These are phyloP conservation scores for Leptosomus discolor DNA, from an alignment of 2,113 vertebrate genomes.

Conservation along the genomic window DNA sequence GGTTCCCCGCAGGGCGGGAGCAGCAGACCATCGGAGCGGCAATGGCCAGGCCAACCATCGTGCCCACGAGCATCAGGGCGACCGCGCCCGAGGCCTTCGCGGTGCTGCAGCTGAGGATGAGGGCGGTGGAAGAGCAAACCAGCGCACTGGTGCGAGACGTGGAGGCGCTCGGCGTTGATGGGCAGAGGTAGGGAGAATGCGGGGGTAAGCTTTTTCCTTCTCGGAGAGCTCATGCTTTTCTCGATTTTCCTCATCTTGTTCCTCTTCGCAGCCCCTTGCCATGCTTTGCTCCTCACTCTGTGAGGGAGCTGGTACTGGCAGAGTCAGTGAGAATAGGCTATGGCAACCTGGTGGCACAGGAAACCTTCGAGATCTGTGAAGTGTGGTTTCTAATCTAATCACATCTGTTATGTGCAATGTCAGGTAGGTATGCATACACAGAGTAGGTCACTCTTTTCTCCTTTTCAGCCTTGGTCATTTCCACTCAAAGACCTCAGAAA, in stretches of 20 bases:
- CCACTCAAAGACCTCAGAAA: background rate
- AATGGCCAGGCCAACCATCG: slow-evolving; percentile 41
- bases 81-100: slow-evolving; percentile 67
- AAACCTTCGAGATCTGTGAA: background rate
- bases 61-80: slow-evolving; percentile 42
- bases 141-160: slow-evolving; percentile 58
- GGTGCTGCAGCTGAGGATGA: slow-evolving; percentile 69
- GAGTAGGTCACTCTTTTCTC: background rate
- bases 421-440: background rate
- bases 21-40: background rate
- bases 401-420: rapidly evolving
- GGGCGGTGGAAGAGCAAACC: slow-evolving; percentile 72
- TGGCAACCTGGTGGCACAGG: background rate
- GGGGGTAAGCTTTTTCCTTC: background rate
- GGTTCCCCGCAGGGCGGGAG: background rate
- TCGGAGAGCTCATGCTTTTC: rapidly evolving
- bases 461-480: background rate
- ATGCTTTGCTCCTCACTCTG: too few species aligned
- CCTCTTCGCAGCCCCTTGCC: too few species aligned
- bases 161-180: slow-evolving; percentile 33
- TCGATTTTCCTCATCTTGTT: background rate
- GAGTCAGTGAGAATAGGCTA: background rate
- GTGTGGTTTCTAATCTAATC: rapidly evolving
- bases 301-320: background rate
- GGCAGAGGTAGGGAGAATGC: slow-evolving; percentile 26